A percentile compares a stretch with the other conserved stretches of the same genome.
Evolutionary conservation across 2,888 invertebrate species (phyloP).

Genomic region (Eupithecia tripunctaria): DNA sequence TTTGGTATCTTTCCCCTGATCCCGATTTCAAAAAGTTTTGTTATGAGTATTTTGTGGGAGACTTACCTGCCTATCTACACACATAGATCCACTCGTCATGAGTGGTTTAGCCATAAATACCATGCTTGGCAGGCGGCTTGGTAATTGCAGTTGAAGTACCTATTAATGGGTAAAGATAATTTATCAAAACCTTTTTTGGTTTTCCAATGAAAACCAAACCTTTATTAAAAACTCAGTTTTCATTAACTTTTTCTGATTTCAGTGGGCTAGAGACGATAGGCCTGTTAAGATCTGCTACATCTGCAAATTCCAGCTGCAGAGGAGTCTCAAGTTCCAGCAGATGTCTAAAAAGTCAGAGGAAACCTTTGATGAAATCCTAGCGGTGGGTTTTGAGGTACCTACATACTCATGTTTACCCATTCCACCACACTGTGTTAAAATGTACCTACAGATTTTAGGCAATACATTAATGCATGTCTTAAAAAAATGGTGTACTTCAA

Average conservation of each 20-base stretch:
- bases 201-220: background rate
- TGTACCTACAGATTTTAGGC: background rate
- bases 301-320: constrained; percentile 16
- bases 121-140: background rate
- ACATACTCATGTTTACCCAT: background rate
- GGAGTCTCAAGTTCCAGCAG: constrained; percentile 8
- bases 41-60: no score
- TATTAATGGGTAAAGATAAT: background rate
- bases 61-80: no score
- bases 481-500: no score
- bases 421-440: background rate
- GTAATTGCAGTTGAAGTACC: background rate
- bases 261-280: constrained; percentile 19
- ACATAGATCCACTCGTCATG: no score
- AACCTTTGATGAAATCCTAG: constrained; percentile 20
- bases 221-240: background rate
- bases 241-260: constrained; percentile 9
- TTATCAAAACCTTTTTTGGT: background rate
- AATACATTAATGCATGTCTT: no score
- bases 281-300: constrained; percentile 20
- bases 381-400: constrained; percentile 22
- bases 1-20: no score
- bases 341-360: constrained; percentile 21
- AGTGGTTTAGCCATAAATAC: no score
- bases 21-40: no score